Evolutionary conservation across 2,113 vertebrate genomes (phyloP).

Genomic region (Trematocara variabile): DNA sequence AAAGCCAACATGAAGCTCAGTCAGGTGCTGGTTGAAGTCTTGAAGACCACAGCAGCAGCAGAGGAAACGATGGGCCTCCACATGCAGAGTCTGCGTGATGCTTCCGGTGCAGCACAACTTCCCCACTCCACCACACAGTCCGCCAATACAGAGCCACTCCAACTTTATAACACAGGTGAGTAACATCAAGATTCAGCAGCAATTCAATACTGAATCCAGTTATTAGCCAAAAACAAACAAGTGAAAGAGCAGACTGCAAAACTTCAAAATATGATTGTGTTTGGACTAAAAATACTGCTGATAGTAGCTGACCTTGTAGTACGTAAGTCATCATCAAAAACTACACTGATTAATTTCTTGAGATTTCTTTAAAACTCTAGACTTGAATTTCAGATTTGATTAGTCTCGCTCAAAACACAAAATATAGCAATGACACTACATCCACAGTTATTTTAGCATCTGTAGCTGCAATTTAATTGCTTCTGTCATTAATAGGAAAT

Average conservation of each 20-base stretch:
- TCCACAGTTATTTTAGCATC: background rate
- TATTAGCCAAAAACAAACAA: background rate
- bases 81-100: constrained; percentile 79
- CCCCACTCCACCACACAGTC: constrained; percentile 10
- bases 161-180: constrained; percentile 35
- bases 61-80: constrained; percentile 90
- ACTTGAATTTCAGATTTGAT: background rate
- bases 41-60: constrained; percentile 87
- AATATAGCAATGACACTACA: background rate
- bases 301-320: background rate
- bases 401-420: background rate
- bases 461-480: background rate
- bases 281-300: background rate
- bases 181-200: background rate
- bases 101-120: constrained; percentile 60
- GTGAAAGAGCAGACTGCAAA: background rate
- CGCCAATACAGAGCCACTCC: constrained; percentile 53
- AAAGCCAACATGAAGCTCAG: constrained; percentile 81
- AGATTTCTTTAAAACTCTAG: background rate
- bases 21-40: constrained; percentile 85
- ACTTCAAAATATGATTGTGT: background rate
- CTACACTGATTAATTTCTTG: background rate
- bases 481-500: background rate
- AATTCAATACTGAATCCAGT: background rate
- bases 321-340: background rate